Conservation (phyloP, 1,140 invertebrate species). For the Marisa cornuarietis region DNA sequence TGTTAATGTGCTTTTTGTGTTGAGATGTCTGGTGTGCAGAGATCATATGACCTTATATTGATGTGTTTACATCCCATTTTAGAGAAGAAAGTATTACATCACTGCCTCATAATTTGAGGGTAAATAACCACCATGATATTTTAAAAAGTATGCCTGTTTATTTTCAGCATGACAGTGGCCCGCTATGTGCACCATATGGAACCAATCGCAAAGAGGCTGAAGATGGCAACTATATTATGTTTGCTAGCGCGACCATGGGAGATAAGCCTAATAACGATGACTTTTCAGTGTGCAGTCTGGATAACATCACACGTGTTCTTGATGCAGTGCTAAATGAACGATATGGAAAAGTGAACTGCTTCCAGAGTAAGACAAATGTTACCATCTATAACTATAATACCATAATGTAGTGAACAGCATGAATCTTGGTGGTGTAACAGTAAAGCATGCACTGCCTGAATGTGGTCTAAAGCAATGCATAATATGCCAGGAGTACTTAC, state of each 20-base stretch:
- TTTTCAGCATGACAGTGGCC: conserved; percentile 92
- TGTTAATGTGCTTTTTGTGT: no score
- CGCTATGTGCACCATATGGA: conserved; percentile 76
- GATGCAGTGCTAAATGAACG: conserved; percentile 76
- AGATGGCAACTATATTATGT: conserved; percentile 92
- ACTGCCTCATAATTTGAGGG: background rate
- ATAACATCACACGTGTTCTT: conserved; percentile 83
- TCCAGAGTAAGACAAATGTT: conserved; percentile 71
- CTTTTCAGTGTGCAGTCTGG: conserved; percentile 74
- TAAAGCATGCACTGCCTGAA: no score
- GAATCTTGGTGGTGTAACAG: no score
- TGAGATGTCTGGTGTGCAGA: no score
- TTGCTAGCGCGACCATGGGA: conserved; percentile 66
- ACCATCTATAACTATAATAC: background rate
- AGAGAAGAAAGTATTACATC: conserved; percentile 3
- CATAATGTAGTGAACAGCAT: no score
- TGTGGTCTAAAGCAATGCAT: no score
- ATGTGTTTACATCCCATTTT: no score
- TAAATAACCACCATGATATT: background rate
- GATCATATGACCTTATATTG: no score
- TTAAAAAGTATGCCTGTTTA: conserved; percentile 16
- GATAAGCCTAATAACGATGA: conserved; percentile 62
- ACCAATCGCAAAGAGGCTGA: conserved; percentile 77
- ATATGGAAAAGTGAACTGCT: conserved; percentile 95
- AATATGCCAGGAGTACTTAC: no score